Evolutionary conservation across 2,888 invertebrate species (phyloP), one percentile per base, ranked within the genome.

Genomic region (Didymodactylos carnosus): DNA sequence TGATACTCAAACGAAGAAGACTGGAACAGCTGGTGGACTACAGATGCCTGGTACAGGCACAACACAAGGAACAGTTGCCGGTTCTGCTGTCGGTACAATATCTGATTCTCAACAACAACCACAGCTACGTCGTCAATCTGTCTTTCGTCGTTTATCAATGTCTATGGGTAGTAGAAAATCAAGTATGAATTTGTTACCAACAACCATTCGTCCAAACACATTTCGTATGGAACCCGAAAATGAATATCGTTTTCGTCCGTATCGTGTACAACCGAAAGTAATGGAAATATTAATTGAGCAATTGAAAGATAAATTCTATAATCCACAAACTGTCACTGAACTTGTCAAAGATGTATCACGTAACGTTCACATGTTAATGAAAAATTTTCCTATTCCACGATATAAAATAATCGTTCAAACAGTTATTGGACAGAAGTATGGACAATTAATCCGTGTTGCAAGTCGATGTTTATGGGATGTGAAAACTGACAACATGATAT

Each of bases 191-290:
- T n/a, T 35, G 2, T 3, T 13, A 35, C 25, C 62, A 10, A 62
- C 29, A n/a, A 16, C 29, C 10, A 27, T 19, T 29, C 62, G 62
- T 7, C 62, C 62, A 2, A 81, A 81, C 75, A 80, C 80, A 1
- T 81, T 78, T 72, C 76, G 76, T 73, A 77, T 79, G 35, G 78
- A 78, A 51, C 81, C 81, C 0, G 79, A 79, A 13, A 76, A 76
- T 2, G 76, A 77, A 0, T 74, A 77, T 69, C 72, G 72, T 19
- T 80, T 81, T 73, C 75, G 76, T 16, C 76, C 78, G 2, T 72
- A 70, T 14, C 78, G 78, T 72, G 29, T 62, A 19, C 62, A 62
- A 29, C 62, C 62, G 7, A 62, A 62, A 35, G 35, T 62, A 19
- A 16, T 62, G 1, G 62, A 62, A 62, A 13, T 62, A 16, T 35